These are phyloP conservation scores for Oncorhynchus keta DNA, from an alignment of 2,113 vertebrate genomes.

Conservation along the genomic window DNA sequence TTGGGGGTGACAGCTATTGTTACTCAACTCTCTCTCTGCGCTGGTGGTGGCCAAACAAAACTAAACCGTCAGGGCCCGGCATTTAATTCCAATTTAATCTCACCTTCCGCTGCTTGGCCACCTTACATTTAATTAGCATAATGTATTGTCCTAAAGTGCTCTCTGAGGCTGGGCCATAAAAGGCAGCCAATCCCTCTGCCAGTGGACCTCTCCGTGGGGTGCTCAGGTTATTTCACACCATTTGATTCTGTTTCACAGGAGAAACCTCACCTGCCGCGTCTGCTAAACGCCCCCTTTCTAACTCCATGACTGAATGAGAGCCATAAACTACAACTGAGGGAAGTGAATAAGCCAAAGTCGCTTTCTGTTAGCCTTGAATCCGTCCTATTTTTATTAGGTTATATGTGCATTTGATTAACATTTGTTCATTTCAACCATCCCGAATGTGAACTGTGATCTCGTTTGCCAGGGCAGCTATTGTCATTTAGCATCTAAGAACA, in stretches of 20 bases:
- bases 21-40: slow-evolving; percentile 24
- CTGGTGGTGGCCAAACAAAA: slow-evolving; percentile 46
- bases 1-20: not conserved
- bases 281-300: slow-evolving; percentile 35
- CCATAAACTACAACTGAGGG: slow-evolving; percentile 35
- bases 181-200: slow-evolving; percentile 57
- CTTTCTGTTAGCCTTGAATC: slow-evolving; percentile 22
- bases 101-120: slow-evolving; percentile 65
- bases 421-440: not conserved
- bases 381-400: not conserved
- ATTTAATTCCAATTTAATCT: slow-evolving; percentile 70
- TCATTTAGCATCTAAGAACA: not conserved
- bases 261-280: slow-evolving; percentile 34
- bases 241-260: slow-evolving; percentile 60
- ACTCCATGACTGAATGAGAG: slow-evolving; percentile 51
- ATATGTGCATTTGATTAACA: slow-evolving; percentile 1
- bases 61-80: slow-evolving; percentile 34
- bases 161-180: slow-evolving; percentile 63
- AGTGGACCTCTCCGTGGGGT: slow-evolving; percentile 55
- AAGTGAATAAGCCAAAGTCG: slow-evolving; percentile 36
- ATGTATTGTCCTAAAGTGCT: slow-evolving; percentile 75
- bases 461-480: not conserved
- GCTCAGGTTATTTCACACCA: slow-evolving; percentile 58
- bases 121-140: slow-evolving; percentile 77
- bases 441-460: not conserved